Base-by-base conservation (phyloP, 2,797 vertebrate species). In the Eurystomus glaucurus region DNA sequence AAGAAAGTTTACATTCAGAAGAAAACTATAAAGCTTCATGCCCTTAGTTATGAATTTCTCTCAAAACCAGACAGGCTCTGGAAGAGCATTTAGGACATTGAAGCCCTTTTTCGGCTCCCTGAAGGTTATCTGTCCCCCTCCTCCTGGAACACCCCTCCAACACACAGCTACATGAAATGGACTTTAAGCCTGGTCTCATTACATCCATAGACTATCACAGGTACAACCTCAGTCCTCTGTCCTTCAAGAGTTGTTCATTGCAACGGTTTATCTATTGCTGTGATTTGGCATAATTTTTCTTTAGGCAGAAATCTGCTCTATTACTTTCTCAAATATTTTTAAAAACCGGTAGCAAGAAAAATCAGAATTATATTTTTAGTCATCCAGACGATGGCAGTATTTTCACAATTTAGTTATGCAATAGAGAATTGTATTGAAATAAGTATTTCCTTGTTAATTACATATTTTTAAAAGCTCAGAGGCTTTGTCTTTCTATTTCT, bases 321-420 rank as follows among this genome's bases (percentile, higher is more conserved):
- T 72, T 71, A 19, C 8, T 45, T 69, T 68, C 25, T 83, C 14
- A 20, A 6, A 9, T 41, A 33, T 68, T 89, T 91, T 64, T 31
- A 4, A 29, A 1, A 0, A 70, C 43, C 9, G 37, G 7, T 23
- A 31, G 14, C 16, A 68, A 64, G 39, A 84, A 78, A 78, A 84
- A 85, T 28, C 33, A 54, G 17, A 19, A n/a, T 69, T 71, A 9
- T 37, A 35, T 78, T 85, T 94, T 94, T 37, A 93, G 15, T 50
- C 62, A 68, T 90, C 95, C 96, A 97, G 95, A 85, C 0, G 94
- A 94, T 96, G 97, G 97, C 96, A 96, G 94, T 62, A 65, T 97
- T 96, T 90, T 90, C 95, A 72, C 90, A 95, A 46, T 70, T 87
- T 92, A 92, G 58, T 64, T 50, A 12, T 29, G 18, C 20, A 35